phyloP scores from a whole-genome alignment of 2,797 vertebrate genomes.

The Trachurus trachurus region DNA sequence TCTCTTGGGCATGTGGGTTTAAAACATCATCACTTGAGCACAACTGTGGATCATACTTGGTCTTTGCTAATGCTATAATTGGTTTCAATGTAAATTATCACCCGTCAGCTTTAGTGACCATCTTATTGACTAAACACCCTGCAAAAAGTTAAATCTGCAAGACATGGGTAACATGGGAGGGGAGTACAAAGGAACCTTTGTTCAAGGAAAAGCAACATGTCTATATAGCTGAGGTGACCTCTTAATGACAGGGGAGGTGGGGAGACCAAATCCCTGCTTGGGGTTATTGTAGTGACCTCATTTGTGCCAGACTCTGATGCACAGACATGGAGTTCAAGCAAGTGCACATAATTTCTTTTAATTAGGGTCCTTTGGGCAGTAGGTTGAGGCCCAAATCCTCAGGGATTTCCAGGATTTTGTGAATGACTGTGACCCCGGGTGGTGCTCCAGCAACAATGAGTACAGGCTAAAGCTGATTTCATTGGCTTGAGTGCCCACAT shows the following conservation, averaged over 20 bases:
- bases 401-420: constrained; percentile 52
- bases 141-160: not conserved
- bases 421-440: constrained; percentile 38
- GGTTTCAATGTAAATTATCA: not conserved
- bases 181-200: constrained; percentile 45
- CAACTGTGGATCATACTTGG: not conserved
- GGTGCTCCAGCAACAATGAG: constrained; percentile 38
- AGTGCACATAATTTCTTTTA: constrained; percentile 62
- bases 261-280: constrained; percentile 61
- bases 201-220: constrained; percentile 37
- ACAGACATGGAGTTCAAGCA: constrained; percentile 42
- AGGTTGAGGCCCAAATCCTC: constrained; percentile 53
- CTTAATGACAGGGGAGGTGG: constrained; percentile 36
- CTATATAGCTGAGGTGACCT: constrained; percentile 14
- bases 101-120: no score
- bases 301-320: constrained; percentile 46
- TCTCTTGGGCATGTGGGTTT: no score
- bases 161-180: not conserved
- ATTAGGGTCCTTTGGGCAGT: constrained; percentile 58
- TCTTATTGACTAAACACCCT: no score
- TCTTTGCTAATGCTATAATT: not conserved
- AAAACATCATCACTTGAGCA: no score
- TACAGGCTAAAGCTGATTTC: constrained; percentile 34
- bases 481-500: not conserved
- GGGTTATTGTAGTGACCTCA: constrained; percentile 49